These are phyloP conservation scores for Anguilla marmorata DNA, from an alignment of 2,797 vertebrate genomes.

Conservation along the genomic window DNA sequence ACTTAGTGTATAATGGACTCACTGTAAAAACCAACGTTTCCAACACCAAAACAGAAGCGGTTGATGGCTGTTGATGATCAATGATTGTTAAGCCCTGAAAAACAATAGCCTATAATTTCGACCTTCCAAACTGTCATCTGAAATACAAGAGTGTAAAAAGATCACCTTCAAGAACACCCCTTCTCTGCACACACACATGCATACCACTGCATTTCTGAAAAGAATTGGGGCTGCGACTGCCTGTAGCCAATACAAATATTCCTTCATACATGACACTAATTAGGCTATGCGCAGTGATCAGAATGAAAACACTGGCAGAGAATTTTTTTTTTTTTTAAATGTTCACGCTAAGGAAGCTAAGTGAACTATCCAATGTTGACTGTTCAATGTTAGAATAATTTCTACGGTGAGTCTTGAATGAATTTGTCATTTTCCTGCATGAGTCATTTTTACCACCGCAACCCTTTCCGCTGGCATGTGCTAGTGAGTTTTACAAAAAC, in stretches of 20 bases:
- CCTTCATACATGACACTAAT: not conserved
- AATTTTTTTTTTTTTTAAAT: not conserved
- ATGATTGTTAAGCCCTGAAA: not conserved
- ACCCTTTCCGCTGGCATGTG: conserved; percentile 12
- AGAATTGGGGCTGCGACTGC: not conserved
- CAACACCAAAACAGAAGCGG: not conserved
- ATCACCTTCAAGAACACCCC: not conserved
- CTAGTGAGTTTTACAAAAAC: conserved; percentile 10
- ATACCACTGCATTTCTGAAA: not conserved
- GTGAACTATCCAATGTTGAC: not conserved
- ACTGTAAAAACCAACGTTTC: too few relatives aligned
- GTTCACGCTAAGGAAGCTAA: not conserved
- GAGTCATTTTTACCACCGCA: conserved; percentile 66
- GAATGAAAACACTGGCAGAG: not conserved
- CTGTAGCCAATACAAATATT: not conserved
- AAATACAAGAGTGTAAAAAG: not conserved
- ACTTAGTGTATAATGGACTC: not conserved
- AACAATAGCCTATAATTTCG: not conserved
- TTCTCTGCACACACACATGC: too few relatives aligned
- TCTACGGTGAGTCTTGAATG: not conserved
- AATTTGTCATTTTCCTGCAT: conserved; percentile 49
- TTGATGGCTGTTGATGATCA: not conserved
- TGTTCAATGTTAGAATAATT: not conserved
- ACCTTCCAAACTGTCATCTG: not conserved
- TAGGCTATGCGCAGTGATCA: not conserved